Conservation (phyloP, 2,888 invertebrate genomes). For the Gasteruption jaculator region DNA sequence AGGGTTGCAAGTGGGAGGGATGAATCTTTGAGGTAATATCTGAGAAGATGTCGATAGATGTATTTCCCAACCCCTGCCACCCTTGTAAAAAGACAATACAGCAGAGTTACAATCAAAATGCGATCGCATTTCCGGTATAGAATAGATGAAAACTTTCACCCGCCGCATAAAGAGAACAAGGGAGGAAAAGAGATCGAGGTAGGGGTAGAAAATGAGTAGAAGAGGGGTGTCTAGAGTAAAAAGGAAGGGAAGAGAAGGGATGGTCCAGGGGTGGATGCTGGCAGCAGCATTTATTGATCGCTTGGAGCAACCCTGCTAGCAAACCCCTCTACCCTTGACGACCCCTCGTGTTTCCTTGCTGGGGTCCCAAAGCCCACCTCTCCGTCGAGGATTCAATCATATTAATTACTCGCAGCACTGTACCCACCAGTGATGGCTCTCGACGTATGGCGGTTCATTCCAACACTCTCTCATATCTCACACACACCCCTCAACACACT, state of each 20-base stretch:
- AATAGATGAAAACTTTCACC: too few relatives aligned
- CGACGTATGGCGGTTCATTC: too few relatives aligned
- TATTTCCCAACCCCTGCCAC: too few relatives aligned
- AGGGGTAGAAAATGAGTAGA: conserved; percentile 39
- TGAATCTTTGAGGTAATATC: too few relatives aligned
- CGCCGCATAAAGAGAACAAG: conserved; percentile 10
- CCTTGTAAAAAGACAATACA: too few relatives aligned
- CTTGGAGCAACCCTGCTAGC: conserved; percentile 42
- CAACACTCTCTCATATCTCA: too few relatives aligned
- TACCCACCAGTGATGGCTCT: conserved; percentile 24
- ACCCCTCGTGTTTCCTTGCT: conserved; percentile 11
- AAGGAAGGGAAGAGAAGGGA: conserved; percentile 11
- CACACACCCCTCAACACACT: too few relatives aligned
- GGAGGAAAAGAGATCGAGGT: conserved; percentile 12
- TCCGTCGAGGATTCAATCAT: conserved; percentile 37
- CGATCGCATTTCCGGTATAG: too few relatives aligned
- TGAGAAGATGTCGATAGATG: too few relatives aligned
- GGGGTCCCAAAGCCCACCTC: conserved; percentile 23
- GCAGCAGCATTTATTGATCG: conserved; percentile 49
- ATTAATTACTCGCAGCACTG: conserved; percentile 39
- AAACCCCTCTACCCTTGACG: conserved; percentile 21
- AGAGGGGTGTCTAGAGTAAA: conserved; percentile 43
- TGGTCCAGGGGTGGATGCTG: conserved; percentile 44
- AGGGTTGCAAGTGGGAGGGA: too few relatives aligned
- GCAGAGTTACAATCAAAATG: too few relatives aligned